Base-by-base conservation (phyloP, 2,113 vertebrate species). In the Heteronetta atricapilla region DNA sequence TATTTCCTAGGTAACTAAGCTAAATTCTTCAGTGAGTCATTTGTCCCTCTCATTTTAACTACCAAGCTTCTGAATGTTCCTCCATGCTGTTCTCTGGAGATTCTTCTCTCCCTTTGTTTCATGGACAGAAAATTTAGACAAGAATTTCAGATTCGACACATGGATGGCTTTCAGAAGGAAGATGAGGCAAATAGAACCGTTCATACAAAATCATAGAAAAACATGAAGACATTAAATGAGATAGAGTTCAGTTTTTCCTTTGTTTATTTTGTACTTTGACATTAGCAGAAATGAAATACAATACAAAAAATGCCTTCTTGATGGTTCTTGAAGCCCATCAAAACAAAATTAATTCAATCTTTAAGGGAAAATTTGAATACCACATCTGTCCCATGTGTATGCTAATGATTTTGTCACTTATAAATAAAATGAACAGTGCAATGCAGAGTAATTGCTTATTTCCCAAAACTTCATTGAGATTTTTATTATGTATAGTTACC, bases 371-470 rank as follows among this genome's bases (percentile, higher is more conserved):
- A 90, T 38, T 38, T 79, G 42, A 96, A 86, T 89, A 85, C 6
- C 40, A 33, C 53, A 93, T 69, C 26, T 80, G 34, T 94, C 94
- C 55, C 40, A 82, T 63, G 83, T 79, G 53, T 80, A 90, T 79
- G 31, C 33, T 96, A 95, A 97, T 90, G 55, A 81, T 62, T 88
- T 82, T 94, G 68, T 75, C 46, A 56, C 59, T 95, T 94, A 95
- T 88, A 96, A 96, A 96, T 97, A 95, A 96, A 96, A 89, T 73
- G 80, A 97, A 86, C 21, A 82, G 50, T 82, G 62, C 85, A 93
- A 91, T 88, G 66, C 55, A 90, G 92, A 92, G 16, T 38, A 92
- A 92, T 88, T 92, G 64, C 62, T 96, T 95, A 94, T 96, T 95
- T 97, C 86, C 62, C 86, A 96, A 96, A 94, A 93, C 75, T 96